A percentile compares a stretch with the other conserved stretches of the same genome.
Conservation (phyloP, 2,888 invertebrate genomes). For the Pachydiplax longipennis region DNA sequence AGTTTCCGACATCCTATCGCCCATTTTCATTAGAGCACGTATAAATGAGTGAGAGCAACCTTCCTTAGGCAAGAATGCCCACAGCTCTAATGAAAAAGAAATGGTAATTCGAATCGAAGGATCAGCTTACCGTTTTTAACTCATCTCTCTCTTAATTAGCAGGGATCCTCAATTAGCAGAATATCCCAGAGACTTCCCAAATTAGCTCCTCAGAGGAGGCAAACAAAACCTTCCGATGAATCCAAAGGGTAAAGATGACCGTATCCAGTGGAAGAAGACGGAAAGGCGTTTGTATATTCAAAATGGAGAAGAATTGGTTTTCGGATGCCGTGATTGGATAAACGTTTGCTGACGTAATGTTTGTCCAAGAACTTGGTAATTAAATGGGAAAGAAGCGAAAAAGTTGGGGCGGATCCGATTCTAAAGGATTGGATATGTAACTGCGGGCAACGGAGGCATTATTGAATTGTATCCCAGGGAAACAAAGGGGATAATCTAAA, state of each 20-base stretch:
- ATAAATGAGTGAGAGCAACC: too few relatives aligned
- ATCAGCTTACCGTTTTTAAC: too few relatives aligned
- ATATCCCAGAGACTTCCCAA: not conserved
- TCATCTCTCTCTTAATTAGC: too few relatives aligned
- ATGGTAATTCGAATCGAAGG: too few relatives aligned
- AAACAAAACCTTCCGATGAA: not conserved
- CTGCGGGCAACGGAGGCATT: not conserved
- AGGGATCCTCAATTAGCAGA: not conserved
- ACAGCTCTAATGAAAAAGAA: too few relatives aligned
- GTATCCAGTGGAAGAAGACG: not conserved
- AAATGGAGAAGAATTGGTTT: constrained; percentile 27
- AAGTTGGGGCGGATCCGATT: not conserved
- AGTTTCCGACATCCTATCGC: too few relatives aligned
- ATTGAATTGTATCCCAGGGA: not conserved
- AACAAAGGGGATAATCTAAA: constrained; percentile 17
- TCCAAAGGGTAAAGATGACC: not conserved
- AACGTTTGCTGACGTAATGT: constrained; percentile 43
- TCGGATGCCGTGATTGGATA: constrained; percentile 18
- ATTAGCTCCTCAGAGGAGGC: not conserved
- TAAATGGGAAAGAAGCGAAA: not conserved
- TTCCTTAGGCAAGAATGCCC: too few relatives aligned
- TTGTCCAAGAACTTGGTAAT: constrained; percentile 38
- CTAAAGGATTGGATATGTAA: not conserved
- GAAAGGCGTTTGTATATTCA: constrained; percentile 23
- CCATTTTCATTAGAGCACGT: too few relatives aligned